Conservation (phyloP, 1,140 invertebrate species). For the Psilanteris sp. region DNA sequence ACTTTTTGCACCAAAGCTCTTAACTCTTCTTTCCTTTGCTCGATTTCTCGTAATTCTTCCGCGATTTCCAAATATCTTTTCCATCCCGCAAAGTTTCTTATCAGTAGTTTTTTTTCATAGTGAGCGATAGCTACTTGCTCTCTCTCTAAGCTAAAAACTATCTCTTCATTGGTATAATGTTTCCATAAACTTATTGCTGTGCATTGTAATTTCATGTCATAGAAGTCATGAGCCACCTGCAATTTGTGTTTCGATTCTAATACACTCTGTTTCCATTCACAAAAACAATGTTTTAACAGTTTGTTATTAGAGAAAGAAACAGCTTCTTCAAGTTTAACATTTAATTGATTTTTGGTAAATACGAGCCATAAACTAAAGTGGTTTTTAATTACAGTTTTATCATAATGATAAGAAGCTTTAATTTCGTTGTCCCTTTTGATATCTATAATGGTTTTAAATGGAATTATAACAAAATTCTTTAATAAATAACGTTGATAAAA, state of each 20-base stretch:
- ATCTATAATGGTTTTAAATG: constrained; percentile 66
- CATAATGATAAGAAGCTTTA: constrained; percentile 65
- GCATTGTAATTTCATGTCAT: constrained; percentile 68
- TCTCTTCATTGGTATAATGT: constrained; percentile 31
- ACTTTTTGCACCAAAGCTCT: constrained; percentile 72
- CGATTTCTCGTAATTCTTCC: constrained; percentile 70
- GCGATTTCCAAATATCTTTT: constrained; percentile 67
- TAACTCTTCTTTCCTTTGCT: constrained; percentile 69
- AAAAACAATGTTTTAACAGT: constrained; percentile 57
- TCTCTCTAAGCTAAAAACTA: constrained; percentile 40
- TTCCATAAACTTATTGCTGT: constrained; percentile 66
- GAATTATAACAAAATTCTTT: constrained; percentile 67
- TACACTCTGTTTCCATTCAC: constrained; percentile 61
- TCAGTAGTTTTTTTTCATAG: constrained; percentile 61
- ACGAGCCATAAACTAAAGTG: constrained; percentile 61
- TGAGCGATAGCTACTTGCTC: constrained; percentile 52
- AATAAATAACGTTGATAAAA: constrained; percentile 72
- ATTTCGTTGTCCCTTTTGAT: constrained; percentile 53
- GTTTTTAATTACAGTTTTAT: constrained; percentile 50
- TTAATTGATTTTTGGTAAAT: constrained; percentile 32
- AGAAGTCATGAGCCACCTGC: constrained; percentile 73
- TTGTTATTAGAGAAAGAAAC: constrained; percentile 61
- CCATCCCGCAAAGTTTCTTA: constrained; percentile 67
- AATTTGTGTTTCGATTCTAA: constrained; percentile 59
- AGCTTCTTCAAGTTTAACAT: constrained; percentile 58